Conservation (phyloP, 2,888 invertebrate species). For the Ormyrus thymus region DNA sequence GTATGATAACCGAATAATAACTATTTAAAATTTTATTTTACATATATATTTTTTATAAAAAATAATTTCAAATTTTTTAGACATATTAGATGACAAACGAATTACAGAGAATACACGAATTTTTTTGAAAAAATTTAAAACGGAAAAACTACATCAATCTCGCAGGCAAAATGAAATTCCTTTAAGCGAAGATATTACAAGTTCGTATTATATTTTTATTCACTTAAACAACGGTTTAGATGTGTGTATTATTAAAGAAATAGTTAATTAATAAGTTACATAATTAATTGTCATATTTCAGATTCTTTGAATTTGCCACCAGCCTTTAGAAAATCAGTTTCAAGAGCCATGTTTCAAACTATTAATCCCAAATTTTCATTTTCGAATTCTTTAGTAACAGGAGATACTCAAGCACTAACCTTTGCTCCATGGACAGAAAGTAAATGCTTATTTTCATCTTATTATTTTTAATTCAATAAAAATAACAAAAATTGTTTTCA, state of each 20-base stretch:
- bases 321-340: constrained; percentile 70
- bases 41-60: neutral
- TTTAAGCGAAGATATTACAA: constrained; percentile 66
- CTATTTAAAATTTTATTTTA: constrained; percentile 1
- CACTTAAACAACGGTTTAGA: neutral
- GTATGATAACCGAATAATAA: constrained; percentile 71
- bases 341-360: constrained; percentile 69
- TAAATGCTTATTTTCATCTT: constrained; percentile 53
- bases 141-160: constrained; percentile 74
- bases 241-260: neutral
- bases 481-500: neutral
- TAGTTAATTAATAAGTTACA: neutral
- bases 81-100: constrained; percentile 78
- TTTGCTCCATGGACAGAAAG: constrained; percentile 70
- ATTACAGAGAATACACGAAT: constrained; percentile 79
- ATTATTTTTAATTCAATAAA: neutral
- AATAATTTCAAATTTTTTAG: constrained; percentile 63
- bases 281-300: constrained; percentile 50
- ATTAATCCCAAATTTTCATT: constrained; percentile 66
- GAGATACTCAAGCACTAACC: constrained; percentile 62
- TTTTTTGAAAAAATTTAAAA: constrained; percentile 81
- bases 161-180: constrained; percentile 61
- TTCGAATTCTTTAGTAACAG: constrained; percentile 61
- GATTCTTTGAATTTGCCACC: constrained; percentile 71
- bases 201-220: constrained; percentile 51